These are phyloP conservation scores for Ips nitidus DNA, from an alignment of 1,140 invertebrate genomes.

Conservation along the genomic window DNA sequence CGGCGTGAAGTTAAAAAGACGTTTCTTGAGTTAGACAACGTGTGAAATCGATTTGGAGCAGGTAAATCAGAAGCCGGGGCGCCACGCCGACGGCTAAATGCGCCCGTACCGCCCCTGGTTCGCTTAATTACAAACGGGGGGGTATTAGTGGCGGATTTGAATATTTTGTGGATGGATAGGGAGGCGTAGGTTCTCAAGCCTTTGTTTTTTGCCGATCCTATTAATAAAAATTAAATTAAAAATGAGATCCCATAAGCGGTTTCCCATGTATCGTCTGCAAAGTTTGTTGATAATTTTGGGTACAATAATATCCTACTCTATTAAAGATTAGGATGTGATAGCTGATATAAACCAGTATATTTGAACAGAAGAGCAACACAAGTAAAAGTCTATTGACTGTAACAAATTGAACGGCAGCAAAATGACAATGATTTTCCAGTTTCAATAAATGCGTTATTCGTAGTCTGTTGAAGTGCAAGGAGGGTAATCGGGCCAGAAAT, in stretches of 20 bases:
- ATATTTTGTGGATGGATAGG: conserved; percentile 22
- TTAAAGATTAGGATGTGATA: no score
- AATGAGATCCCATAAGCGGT: not conserved
- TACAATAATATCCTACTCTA: no score
- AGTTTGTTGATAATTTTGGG: no score
- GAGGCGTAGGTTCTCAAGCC: conserved; percentile 26
- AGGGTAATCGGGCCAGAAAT: conserved; percentile 32
- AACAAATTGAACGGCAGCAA: no score
- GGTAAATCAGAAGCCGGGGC: conserved; percentile 42
- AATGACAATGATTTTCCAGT: not conserved
- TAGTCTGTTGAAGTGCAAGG: not conserved
- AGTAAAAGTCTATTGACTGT: no score
- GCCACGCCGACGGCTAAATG: conserved; percentile 40
- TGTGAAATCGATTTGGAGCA: conserved; percentile 42
- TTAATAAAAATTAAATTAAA: conserved; percentile 30
- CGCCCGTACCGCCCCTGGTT: conserved; percentile 34
- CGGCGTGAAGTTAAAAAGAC: conserved; percentile 34
- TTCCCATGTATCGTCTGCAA: not conserved
- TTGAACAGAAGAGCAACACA: no score
- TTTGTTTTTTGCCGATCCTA: conserved; percentile 26
- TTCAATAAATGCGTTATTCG: not conserved
- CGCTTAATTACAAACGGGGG: conserved; percentile 40
- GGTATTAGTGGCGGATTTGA: conserved; percentile 36
- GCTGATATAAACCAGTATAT: no score
- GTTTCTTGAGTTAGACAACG: conserved; percentile 37